These are phyloP conservation scores for Fringilla coelebs DNA, from an alignment of 2,797 vertebrate genomes.

Conservation along the genomic window DNA sequence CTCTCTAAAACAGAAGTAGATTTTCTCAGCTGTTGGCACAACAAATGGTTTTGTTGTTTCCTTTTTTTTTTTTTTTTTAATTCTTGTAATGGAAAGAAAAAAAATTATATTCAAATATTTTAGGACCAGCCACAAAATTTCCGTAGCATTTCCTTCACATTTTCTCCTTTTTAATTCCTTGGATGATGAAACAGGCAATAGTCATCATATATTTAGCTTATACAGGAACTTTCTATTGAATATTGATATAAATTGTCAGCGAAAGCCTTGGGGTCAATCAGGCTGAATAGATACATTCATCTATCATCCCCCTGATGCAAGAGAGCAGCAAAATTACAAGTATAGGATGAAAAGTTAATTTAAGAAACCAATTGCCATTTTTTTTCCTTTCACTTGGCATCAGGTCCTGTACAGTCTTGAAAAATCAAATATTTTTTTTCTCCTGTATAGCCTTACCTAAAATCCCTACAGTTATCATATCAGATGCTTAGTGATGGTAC, in stretches of 20 bases:
- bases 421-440: background rate
- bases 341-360: background rate
- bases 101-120: background rate
- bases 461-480: background rate
- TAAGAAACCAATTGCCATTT: background rate
- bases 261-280: background rate
- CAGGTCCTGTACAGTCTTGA: background rate
- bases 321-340: background rate
- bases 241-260: background rate
- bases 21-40: background rate
- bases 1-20: background rate
- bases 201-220: background rate
- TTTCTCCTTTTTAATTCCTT: background rate
- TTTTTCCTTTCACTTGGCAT: background rate
- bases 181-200: background rate
- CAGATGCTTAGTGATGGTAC: background rate
- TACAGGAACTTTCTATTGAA: background rate
- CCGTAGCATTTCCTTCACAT: background rate
- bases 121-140: background rate
- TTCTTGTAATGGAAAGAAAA: background rate
- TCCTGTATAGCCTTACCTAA: background rate
- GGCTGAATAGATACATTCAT: background rate
- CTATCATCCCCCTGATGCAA: background rate
- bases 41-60: background rate
- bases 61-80: rapidly evolving